phyloP scores from a whole-genome alignment of 1,140 invertebrate genomes.

The Hyphantria cunea region DNA sequence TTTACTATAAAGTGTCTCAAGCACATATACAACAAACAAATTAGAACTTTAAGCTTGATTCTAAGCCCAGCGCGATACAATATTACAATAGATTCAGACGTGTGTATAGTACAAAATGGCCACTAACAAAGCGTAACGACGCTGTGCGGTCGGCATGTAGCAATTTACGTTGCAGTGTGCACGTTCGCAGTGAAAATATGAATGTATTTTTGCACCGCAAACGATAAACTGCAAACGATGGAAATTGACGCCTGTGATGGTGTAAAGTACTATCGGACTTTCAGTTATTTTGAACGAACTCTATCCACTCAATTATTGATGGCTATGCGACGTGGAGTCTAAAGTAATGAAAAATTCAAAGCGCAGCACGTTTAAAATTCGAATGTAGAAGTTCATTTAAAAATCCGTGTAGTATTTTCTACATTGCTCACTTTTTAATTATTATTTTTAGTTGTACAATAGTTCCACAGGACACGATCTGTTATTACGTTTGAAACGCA shows the following conservation, averaged over 20 bases:
- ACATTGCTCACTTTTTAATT: background rate
- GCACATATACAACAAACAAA: no score
- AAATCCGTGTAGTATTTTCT: background rate
- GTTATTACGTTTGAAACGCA: slow-evolving; percentile 41
- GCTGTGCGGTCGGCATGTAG: no score
- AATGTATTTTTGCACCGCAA: slow-evolving; percentile 13
- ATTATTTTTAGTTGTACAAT: background rate
- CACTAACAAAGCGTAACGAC: no score
- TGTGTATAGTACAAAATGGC: no score
- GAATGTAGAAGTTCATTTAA: slow-evolving; percentile 5
- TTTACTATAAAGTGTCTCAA: no score
- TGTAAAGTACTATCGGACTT: slow-evolving; percentile 4
- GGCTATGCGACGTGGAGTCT: background rate
- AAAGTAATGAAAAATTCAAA: slow-evolving; percentile 14
- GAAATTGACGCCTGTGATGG: slow-evolving; percentile 23
- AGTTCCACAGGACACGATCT: slow-evolving; percentile 7
- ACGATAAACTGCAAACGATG: slow-evolving; percentile 21
- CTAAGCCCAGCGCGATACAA: no score
- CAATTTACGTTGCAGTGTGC: slow-evolving; percentile 15
- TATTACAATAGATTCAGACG: no score
- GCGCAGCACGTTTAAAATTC: slow-evolving; percentile 1
- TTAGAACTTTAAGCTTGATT: no score
- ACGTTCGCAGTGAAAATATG: slow-evolving; percentile 21
- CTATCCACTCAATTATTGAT: slow-evolving; percentile 5
- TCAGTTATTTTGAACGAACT: slow-evolving; percentile 4